Evolutionary conservation across 2,113 vertebrate species (phyloP).

Genomic region (Illadopsis cleaveri): DNA sequence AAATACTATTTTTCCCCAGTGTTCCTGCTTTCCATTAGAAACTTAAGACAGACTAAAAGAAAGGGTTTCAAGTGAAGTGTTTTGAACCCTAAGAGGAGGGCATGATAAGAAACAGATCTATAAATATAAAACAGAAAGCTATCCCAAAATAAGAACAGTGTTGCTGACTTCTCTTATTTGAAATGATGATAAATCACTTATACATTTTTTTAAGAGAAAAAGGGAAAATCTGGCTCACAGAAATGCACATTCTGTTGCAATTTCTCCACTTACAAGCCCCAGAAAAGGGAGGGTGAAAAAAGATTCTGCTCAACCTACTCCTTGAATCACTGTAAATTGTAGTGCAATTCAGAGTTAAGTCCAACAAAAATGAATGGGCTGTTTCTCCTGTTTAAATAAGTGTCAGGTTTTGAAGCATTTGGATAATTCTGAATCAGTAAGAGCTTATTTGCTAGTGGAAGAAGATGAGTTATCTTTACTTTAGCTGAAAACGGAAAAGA

Average conservation of each 20-base stretch:
- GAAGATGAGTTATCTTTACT: background rate
- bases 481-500: background rate
- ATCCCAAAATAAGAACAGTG: background rate
- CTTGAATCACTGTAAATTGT: background rate
- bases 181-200: background rate
- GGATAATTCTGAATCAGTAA: background rate
- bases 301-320: background rate
- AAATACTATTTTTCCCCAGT: background rate
- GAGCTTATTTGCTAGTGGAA: background rate
- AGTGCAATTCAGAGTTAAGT: background rate
- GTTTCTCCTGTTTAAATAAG: background rate
- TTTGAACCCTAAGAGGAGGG: background rate
- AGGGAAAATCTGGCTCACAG: background rate
- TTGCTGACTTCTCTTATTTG: background rate
- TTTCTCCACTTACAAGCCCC: background rate
- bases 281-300: background rate
- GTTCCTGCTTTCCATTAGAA: background rate
- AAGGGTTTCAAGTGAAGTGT: background rate
- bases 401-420: background rate
- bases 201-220: background rate
- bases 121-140: background rate
- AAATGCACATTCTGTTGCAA: background rate
- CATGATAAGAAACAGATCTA: background rate
- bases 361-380: background rate
- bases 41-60: background rate